A percentile compares a stretch with the other conserved stretches of the same genome.
phyloP scores from a whole-genome alignment of 2,113 vertebrate genomes.

The Megaptera novaeangliae region DNA sequence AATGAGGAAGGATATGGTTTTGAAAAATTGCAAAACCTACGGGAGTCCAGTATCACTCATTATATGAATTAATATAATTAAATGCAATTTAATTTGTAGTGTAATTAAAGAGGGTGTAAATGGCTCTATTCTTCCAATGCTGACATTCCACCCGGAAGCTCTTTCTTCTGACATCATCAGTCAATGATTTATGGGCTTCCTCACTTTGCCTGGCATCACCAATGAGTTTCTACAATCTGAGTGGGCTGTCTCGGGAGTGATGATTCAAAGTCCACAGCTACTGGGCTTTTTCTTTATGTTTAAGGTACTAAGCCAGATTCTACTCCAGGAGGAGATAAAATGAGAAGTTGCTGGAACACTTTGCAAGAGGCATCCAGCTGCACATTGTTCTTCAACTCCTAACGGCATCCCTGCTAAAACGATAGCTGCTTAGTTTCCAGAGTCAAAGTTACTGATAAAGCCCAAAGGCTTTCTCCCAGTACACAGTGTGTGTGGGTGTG shows the following conservation, averaged over 20 bases:
- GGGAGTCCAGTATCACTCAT: not conserved
- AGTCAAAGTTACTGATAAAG: slow-evolving; percentile 23
- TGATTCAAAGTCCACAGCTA: not conserved
- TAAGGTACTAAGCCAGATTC: not conserved
- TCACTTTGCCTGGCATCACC: not conserved
- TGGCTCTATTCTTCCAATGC: not conserved
- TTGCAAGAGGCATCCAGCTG: not conserved
- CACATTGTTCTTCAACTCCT: slow-evolving; percentile 1
- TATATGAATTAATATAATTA: slow-evolving; percentile 21
- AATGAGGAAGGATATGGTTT: not conserved
- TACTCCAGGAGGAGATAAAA: slow-evolving; percentile 19
- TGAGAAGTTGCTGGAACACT: not conserved
- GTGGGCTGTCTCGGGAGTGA: not conserved
- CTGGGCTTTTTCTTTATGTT: not conserved
- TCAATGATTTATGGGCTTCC: not conserved
- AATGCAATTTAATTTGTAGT: slow-evolving; percentile 28
- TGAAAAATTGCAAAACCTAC: not conserved
- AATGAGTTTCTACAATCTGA: not conserved
- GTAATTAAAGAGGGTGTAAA: not conserved
- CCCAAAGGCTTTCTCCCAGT: not conserved
- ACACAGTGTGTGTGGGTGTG: not conserved
- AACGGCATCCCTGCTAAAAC: not conserved
- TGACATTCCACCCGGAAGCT: not conserved
- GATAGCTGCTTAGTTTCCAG: slow-evolving; percentile 28
- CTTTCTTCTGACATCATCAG: not conserved